Base-by-base conservation (phyloP, 37 sponge, comb jelly and placozoan species). In the Dysidea cf. avara region DNA sequence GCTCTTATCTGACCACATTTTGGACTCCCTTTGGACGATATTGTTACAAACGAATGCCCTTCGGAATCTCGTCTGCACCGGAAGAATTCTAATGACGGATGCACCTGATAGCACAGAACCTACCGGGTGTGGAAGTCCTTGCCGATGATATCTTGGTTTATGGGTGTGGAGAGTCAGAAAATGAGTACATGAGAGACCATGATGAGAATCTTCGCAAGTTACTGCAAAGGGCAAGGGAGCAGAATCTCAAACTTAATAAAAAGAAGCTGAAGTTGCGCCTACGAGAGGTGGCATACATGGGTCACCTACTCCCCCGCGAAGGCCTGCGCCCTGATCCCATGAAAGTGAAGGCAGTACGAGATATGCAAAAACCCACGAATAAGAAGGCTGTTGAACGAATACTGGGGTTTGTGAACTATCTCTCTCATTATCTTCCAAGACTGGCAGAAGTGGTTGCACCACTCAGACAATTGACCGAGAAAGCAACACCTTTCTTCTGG, bases 111-210 rank as follows among this genome's bases (percentile, higher is more conserved):
- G 28, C 68, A 30, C 59, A 72, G 20, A 65, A 73, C 39, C 55
- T 52, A 26, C 66, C 36, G 24, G 74, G 81, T 28, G 81, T 81
- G 49, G 29, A 38, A 13, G 74, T 34, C 25, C n/a, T 72, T n/a
- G 55, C 72, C 9, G 81, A 81, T 30, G 67, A 81, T 33, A 51
- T 81, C 47, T 6, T 81, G 12, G 61, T 81, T 18, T 64, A 56
- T 64, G 73, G 71, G 17, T 36, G 32, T 20, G 71, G 67, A n/a
- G 57, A 64, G 33, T 39, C 48, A 20, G 72, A 73, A 36, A 59
- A 72, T 38, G 66, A 81, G 31, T 30, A 67, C 68, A 24, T 56
- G 24, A n/a, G 24, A 20, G 24, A 56, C 29, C 60, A 63, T 31
- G 62, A 61, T 61, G 64, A 63, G 64, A 26, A 13, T 3, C 71